Percentiles rank a stretch among this genome's conserved stretches.
phyloP scores from a whole-genome alignment of 2,113 vertebrate genomes.

The Tyrannus savana region DNA sequence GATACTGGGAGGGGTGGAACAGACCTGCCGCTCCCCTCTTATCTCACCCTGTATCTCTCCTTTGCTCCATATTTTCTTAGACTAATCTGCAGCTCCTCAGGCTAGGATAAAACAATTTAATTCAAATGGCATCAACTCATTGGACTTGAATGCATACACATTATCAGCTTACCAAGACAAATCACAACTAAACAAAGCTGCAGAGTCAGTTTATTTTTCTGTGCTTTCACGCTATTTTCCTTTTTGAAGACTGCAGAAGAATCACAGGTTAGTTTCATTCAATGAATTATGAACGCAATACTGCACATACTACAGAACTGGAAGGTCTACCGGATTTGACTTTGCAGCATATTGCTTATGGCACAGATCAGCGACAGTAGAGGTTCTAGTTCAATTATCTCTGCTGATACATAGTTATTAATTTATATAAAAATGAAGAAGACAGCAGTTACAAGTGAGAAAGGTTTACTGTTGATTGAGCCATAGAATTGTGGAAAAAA shows the following conservation, averaged over 20 bases:
- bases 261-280: neutral
- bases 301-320: neutral
- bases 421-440: neutral
- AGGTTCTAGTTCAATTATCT: neutral
- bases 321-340: neutral
- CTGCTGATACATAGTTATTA: neutral
- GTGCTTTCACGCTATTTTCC: neutral
- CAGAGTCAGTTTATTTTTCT: neutral
- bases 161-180: neutral
- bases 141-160: neutral
- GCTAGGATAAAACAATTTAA: slow-evolving; percentile 7
- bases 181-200: neutral
- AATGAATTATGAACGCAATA: neutral
- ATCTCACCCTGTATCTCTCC: neutral
- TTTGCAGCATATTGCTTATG: neutral
- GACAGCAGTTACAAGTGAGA: neutral
- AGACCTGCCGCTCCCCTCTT: neutral
- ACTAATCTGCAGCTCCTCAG: neutral
- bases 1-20: neutral
- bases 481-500: neutral
- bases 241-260: neutral
- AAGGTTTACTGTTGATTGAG: neutral
- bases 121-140: neutral
- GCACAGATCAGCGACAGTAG: neutral
- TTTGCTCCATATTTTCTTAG: slow-evolving; percentile 14